Evolutionary conservation across 2,888 invertebrate species (phyloP).

Genomic region (Rotaria sp.): DNA sequence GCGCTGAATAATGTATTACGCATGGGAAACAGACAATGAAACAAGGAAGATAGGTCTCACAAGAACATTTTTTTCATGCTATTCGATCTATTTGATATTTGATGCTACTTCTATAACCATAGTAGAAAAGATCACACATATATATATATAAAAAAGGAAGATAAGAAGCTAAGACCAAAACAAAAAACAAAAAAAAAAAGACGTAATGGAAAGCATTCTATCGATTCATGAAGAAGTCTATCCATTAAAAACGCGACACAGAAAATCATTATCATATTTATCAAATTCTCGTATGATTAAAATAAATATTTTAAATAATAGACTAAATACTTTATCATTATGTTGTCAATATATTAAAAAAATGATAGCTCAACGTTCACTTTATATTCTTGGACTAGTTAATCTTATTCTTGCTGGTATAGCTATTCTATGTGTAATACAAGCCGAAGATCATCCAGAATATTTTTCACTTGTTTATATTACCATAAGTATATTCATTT

Average conservation of each 20-base stretch:
- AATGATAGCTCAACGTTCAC: neutral
- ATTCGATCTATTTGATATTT: neutral
- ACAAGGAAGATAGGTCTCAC: neutral
- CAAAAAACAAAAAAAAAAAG: neutral
- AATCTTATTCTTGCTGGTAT: neutral
- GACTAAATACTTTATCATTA: neutral
- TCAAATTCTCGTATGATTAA: neutral
- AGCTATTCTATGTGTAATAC: neutral
- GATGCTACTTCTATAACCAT: neutral
- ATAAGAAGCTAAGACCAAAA: neutral
- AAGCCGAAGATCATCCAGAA: neutral
- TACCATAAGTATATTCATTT: neutral
- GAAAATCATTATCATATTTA: neutral
- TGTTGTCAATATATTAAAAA: neutral
- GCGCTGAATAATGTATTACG: neutral
- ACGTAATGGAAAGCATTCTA: neutral
- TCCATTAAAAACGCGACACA: neutral
- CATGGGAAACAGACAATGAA: neutral
- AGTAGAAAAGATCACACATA: neutral
- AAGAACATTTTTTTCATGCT: neutral
- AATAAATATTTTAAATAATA: neutral
- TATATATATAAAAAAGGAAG: neutral
- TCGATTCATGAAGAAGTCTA: neutral
- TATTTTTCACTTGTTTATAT: constrained; percentile 4
- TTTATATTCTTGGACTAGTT: neutral